phyloP scores from a whole-genome alignment of 1,140 invertebrate genomes.

The Cotesia vestalis region DNA sequence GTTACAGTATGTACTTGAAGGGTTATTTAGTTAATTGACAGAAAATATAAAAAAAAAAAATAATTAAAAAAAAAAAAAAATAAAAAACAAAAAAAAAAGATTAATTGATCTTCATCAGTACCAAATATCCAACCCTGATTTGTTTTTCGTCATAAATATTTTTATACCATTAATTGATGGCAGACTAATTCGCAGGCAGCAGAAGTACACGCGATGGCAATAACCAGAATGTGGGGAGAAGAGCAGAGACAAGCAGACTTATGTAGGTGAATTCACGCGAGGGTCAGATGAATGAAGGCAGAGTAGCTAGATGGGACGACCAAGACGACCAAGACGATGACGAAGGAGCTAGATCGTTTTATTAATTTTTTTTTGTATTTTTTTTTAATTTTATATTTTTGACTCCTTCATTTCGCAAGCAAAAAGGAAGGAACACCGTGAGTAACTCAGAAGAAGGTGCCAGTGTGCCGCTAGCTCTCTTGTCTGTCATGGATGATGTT shows the following conservation, averaged over 20 bases:
- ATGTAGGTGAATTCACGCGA: constrained; percentile 60
- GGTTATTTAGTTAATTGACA: too few species aligned
- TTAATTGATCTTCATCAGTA: neutral
- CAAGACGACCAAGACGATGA: constrained; percentile 32
- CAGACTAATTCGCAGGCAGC: constrained; percentile 49
- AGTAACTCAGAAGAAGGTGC: constrained; percentile 47
- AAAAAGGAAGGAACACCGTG: constrained; percentile 41
- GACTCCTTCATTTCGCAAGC: constrained; percentile 7
- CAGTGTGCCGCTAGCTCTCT: constrained; percentile 49
- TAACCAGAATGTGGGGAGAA: constrained; percentile 46
- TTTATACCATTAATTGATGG: constrained; percentile 50
- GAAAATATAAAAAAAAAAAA: too few species aligned
- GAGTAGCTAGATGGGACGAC: constrained; percentile 36
- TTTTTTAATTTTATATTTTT: constrained; percentile 22
- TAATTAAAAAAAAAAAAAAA: neutral
- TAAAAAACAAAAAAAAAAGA: neutral
- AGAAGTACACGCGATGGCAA: constrained; percentile 53
- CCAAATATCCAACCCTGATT: constrained; percentile 5
- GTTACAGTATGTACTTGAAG: too few species aligned
- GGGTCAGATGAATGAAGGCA: constrained; percentile 51
- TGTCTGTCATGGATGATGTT: constrained; percentile 29
- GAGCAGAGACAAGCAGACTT: constrained; percentile 55
- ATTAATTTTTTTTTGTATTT: constrained; percentile 18
- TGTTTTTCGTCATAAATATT: constrained; percentile 38
- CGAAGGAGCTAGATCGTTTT: constrained; percentile 14